Percentiles rank a stretch among this genome's conserved stretches.
Conservation (phyloP, 2,113 vertebrate species). For the Platycercus adscitus region DNA sequence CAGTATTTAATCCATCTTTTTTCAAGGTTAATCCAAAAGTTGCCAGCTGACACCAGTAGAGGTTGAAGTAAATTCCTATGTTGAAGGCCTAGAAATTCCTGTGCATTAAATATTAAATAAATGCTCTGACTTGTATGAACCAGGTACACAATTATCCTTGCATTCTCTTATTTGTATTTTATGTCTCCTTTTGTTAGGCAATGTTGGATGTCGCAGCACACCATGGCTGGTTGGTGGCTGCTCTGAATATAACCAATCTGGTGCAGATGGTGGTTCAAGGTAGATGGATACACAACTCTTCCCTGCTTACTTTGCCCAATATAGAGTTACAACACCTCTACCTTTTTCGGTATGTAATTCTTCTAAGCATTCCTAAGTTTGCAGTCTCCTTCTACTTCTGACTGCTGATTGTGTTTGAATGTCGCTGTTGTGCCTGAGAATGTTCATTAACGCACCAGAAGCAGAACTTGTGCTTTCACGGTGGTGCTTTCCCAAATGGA, state of each 20-base stretch:
- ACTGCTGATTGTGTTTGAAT: background rate
- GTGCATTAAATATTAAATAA: background rate
- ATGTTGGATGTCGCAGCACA: constrained; percentile 94
- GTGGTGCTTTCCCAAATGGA: background rate
- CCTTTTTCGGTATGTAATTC: constrained; percentile 85
- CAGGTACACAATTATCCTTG: background rate
- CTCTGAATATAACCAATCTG: constrained; percentile 88
- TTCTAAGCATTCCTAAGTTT: background rate
- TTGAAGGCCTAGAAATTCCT: background rate
- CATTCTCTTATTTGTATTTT: background rate
- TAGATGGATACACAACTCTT: constrained; percentile 90
- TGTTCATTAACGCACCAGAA: background rate
- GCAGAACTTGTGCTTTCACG: background rate
- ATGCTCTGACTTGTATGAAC: background rate
- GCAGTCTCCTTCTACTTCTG: background rate
- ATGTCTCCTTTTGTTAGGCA: constrained; percentile 77
- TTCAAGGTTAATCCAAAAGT: background rate
- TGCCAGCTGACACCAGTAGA: background rate
- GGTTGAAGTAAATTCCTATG: background rate
- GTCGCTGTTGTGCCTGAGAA: background rate
- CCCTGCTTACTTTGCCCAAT: constrained; percentile 89
- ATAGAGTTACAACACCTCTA: constrained; percentile 87
- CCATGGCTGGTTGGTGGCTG: constrained; percentile 92
- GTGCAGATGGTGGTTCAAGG: constrained; percentile 96
- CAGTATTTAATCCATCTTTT: background rate